These are phyloP conservation scores for Gymnoscopelus braueri DNA, from an alignment of 2,797 vertebrate species.

Conservation along the genomic window DNA sequence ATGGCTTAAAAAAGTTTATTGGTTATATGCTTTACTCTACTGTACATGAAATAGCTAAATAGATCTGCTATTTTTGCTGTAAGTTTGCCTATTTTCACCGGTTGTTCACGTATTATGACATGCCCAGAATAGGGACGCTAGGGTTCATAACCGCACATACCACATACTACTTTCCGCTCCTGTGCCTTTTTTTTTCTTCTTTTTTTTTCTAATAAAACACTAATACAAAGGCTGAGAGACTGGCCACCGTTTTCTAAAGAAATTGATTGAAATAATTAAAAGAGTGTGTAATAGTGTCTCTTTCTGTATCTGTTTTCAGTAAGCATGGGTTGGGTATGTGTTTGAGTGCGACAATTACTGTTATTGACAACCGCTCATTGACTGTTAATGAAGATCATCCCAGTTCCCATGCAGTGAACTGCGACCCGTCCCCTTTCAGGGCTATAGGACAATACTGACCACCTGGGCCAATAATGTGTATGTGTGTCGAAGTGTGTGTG, in stretches of 20 bases:
- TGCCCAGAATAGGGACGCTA: too few species aligned
- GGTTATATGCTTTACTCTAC: too few species aligned
- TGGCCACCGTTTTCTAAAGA: background rate
- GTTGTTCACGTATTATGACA: too few species aligned
- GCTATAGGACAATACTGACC: slow-evolving; percentile 58
- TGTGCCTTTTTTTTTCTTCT: too few species aligned
- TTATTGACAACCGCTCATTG: slow-evolving; percentile 42
- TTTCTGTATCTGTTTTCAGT: background rate
- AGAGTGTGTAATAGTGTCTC: slow-evolving; percentile 6
- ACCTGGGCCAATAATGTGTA: slow-evolving; percentile 58
- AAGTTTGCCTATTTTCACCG: too few species aligned
- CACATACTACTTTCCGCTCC: too few species aligned
- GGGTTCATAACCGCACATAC: too few species aligned
- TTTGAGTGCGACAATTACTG: slow-evolving; percentile 15
- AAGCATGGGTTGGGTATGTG: background rate
- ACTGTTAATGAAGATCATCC: slow-evolving; percentile 50
- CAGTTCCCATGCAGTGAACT: slow-evolving; percentile 52
- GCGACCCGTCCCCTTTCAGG: slow-evolving; percentile 4
- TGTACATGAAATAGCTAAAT: too few species aligned
- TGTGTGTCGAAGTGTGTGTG: slow-evolving; percentile 5
- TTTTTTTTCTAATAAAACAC: too few species aligned
- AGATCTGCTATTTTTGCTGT: too few species aligned
- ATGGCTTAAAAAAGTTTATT: too few species aligned
- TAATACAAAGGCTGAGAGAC: too few species aligned
- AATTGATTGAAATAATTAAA: background rate